Evolutionary conservation across 2,888 invertebrate species (phyloP).

Genomic region (Crocallis elinguaria): DNA sequence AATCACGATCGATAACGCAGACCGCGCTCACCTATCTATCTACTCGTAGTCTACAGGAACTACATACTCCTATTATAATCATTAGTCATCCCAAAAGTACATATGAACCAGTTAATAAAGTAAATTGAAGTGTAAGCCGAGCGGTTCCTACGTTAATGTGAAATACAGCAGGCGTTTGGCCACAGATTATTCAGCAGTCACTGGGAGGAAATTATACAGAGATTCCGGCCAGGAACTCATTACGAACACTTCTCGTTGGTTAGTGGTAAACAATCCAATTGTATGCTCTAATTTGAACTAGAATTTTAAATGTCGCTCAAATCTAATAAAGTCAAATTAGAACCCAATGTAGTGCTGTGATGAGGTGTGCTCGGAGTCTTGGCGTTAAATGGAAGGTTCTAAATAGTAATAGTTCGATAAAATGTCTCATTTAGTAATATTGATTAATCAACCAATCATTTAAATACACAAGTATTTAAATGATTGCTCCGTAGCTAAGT

Average conservation of each 20-base stretch:
- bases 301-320: constrained; percentile 77
- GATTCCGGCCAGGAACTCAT: constrained; percentile 50
- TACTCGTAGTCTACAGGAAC: neutral
- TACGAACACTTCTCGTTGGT: constrained; percentile 48
- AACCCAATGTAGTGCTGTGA: constrained; percentile 63
- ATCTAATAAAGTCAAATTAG: constrained; percentile 77
- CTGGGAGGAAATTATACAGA: constrained; percentile 35
- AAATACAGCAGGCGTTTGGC: constrained; percentile 35
- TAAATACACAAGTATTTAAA: no score
- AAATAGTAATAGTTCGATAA: no score
- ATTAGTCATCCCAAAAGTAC: constrained; percentile 5
- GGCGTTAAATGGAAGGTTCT: no score
- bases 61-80: constrained; percentile 1
- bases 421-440: no score
- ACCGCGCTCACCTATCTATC: no score
- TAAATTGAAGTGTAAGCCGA: constrained; percentile 43
- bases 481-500: no score
- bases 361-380: constrained; percentile 33
- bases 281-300: constrained; percentile 63
- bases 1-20: no score
- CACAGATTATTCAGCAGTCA: constrained; percentile 17
- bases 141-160: constrained; percentile 38
- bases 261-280: constrained; percentile 69
- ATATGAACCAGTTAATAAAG: constrained; percentile 22
- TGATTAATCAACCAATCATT: no score